phyloP scores from a whole-genome alignment of 1,140 invertebrate genomes.

The Meloidogyne floridensis region DNA sequence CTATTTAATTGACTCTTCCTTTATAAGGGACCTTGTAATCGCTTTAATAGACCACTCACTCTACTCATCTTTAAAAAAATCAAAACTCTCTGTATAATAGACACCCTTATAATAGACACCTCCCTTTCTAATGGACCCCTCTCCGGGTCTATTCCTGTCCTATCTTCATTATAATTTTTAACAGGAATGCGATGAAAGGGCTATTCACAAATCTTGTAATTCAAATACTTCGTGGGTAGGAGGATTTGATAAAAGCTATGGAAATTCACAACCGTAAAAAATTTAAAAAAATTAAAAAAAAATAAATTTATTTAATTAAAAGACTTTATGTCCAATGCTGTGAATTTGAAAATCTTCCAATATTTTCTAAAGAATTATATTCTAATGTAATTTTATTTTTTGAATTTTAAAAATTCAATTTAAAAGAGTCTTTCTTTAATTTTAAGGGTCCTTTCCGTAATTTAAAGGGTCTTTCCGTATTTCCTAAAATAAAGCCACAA shows the following conservation, averaged over 20 bases:
- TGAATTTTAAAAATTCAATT: background rate
- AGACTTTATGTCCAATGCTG: slow-evolving; percentile 60
- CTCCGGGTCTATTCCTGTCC: background rate
- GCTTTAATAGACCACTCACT: background rate
- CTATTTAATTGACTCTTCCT: too few species aligned
- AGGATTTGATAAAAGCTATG: slow-evolving; percentile 56
- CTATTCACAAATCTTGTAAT: slow-evolving; percentile 46
- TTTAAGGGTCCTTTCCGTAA: too few species aligned
- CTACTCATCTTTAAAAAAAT: background rate
- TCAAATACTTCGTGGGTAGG: slow-evolving; percentile 57
- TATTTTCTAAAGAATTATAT: slow-evolving; percentile 53
- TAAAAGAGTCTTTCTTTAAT: too few species aligned
- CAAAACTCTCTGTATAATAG: background rate
- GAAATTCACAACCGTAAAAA: slow-evolving; percentile 55
- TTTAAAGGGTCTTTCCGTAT: too few species aligned
- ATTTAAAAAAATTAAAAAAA: background rate
- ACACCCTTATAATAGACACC: too few species aligned
- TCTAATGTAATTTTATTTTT: slow-evolving; percentile 38
- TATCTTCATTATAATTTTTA: slow-evolving; percentile 23
- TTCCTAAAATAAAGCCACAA: too few species aligned
- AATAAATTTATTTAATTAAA: slow-evolving; percentile 7
- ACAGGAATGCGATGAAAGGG: slow-evolving; percentile 61
- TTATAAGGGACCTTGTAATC: too few species aligned
- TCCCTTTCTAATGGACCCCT: background rate
- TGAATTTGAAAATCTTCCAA: slow-evolving; percentile 56